These are phyloP conservation scores for Isoperla grammatica DNA, from an alignment of 2,888 invertebrate genomes.

Conservation along the genomic window DNA sequence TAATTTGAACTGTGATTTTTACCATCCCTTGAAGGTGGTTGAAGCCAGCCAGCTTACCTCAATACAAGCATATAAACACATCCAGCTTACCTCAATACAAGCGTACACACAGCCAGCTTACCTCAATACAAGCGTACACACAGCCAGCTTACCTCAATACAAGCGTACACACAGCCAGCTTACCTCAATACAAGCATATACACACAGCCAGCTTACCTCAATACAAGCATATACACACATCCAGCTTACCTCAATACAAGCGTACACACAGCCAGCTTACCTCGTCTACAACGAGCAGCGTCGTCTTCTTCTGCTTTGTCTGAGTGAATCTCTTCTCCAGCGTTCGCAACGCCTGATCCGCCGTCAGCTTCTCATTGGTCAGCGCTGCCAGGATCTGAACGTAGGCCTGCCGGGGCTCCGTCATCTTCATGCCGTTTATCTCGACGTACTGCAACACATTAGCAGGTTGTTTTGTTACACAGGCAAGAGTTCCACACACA, in stretches of 20 bases:
- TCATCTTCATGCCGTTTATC: slow-evolving; percentile 90
- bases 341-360: slow-evolving; percentile 75
- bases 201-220: too few species aligned
- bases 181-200: too few species aligned
- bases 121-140: too few species aligned
- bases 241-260: too few species aligned
- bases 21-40: too few species aligned
- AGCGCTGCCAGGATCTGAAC: slow-evolving; percentile 51
- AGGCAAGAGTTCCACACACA: not conserved
- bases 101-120: slow-evolving; percentile 33
- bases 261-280: slow-evolving; percentile 48
- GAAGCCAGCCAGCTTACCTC: too few species aligned
- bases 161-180: too few species aligned
- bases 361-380: slow-evolving; percentile 63
- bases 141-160: too few species aligned
- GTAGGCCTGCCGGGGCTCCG: slow-evolving; percentile 87
- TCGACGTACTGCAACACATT: slow-evolving; percentile 58
- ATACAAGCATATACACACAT: too few species aligned
- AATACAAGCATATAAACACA: too few species aligned
- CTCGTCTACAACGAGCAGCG: slow-evolving; percentile 87
- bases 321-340: slow-evolving; percentile 76
- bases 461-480: not conserved
- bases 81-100: too few species aligned
- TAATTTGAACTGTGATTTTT: too few species aligned
- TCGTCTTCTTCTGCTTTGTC: slow-evolving; percentile 53